Base-by-base conservation (phyloP, 2,113 vertebrate species). In the Corynorhinus townsendii region DNA sequence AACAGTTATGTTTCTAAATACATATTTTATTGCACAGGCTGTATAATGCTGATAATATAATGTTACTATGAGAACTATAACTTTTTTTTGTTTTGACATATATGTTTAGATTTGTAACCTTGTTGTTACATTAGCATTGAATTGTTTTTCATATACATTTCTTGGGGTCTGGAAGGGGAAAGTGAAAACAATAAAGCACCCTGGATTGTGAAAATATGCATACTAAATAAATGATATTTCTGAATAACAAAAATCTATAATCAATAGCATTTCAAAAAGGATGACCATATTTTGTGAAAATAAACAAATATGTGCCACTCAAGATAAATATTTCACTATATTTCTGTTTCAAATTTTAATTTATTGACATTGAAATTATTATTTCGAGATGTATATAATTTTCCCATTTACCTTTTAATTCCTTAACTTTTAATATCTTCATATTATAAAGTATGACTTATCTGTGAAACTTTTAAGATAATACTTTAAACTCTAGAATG, bases 21-120 rank as follows among this genome's bases (percentile, higher is more conserved):
- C 56, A 85, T 96, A 95, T 93, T 96, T 97, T 95, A 91, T 95
- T 94, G 52, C 38, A 7, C n/a, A 91, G 4, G 12, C 52, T 94
- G 56, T 72, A 56, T 75, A 96, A 89, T 88, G 45, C 7, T 93
- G 43, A 64, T 95, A 83, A 97, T 54, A 91, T 85, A 96, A 91
- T 81, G 86, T 93, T 95, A 91, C 59, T 94, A 89, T 19, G 95
- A 97, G 96, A 93, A 94, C 40, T 84, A 15, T 96, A 95, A 96
- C 82, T 97, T 96, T 95, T 97, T 95, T 91, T 45, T 73, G 3
- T 89, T 81, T 54, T 95, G 95, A 92, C 43, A 45, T 84, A 71
- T n/a, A 54, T 89, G 86, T 93, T 95, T 86, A 93, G 69, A 97
- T 96, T 97, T 97, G 77, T 84, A 93, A 95, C 75, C 72, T 95